These are phyloP conservation scores for Mirza zaza DNA, from an alignment of 2,113 vertebrate genomes.

Conservation along the genomic window DNA sequence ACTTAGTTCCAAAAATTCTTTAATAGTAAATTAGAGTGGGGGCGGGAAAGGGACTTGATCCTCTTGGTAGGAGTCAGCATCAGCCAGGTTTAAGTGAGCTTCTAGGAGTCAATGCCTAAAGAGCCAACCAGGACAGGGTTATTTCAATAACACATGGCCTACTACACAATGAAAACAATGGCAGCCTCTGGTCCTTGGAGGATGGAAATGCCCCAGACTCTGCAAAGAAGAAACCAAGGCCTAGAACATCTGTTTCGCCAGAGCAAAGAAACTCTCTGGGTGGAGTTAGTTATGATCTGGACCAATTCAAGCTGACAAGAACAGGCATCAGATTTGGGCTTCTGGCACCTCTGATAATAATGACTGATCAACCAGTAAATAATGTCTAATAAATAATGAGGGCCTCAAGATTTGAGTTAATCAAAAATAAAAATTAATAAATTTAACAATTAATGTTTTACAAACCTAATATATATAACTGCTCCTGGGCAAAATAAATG, in stretches of 20 bases:
- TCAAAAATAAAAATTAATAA: slow-evolving; percentile 38
- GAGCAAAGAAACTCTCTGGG: background rate
- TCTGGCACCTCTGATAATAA: background rate
- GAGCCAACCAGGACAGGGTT: background rate
- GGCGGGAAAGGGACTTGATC: background rate
- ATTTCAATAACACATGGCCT: background rate
- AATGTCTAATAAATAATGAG: background rate
- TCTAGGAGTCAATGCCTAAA: background rate
- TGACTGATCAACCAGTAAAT: background rate
- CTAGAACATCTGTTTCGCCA: background rate
- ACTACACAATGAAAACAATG: background rate
- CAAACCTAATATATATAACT: background rate
- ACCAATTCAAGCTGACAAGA: background rate
- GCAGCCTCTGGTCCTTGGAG: background rate
- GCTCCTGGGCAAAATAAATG: background rate
- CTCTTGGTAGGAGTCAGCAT: background rate
- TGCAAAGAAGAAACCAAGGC: background rate
- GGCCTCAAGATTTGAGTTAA: slow-evolving; percentile 17
- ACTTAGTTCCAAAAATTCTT: background rate
- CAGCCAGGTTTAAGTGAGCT: background rate
- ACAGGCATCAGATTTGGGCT: background rate
- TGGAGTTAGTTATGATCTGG: background rate
- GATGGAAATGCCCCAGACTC: background rate
- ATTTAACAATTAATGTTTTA: background rate
- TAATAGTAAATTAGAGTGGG: background rate